phyloP scores from a whole-genome alignment of 2,888 invertebrate genomes.

The Sericinus montela region DNA sequence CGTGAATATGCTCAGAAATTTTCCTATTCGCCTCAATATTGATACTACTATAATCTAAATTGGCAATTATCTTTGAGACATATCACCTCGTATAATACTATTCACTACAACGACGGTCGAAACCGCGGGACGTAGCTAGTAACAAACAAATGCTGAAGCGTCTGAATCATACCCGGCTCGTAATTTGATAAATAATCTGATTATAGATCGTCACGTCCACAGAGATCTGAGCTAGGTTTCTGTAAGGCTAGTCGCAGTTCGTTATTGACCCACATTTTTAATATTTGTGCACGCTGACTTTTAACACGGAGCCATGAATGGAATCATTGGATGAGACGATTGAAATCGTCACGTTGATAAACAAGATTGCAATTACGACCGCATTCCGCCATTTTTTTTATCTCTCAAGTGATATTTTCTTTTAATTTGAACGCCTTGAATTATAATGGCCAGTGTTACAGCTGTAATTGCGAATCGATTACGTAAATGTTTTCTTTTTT shows the following conservation, averaged over 20 bases:
- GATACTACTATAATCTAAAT: too few relatives aligned
- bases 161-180: neutral
- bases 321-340: neutral
- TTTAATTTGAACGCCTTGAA: neutral
- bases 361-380: neutral
- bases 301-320: neutral
- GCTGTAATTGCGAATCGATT: neutral
- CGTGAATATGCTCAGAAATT: too few relatives aligned
- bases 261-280: constrained; percentile 6
- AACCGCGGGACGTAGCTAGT: too few relatives aligned
- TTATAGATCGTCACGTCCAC: neutral
- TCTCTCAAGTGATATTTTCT: neutral
- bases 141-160: too few relatives aligned
- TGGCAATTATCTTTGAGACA: too few relatives aligned
- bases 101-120: too few relatives aligned
- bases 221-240: neutral
- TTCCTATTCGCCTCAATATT: too few relatives aligned
- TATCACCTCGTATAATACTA: too few relatives aligned
- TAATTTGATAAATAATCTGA: neutral
- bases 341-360: neutral
- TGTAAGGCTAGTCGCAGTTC: neutral
- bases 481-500: too few relatives aligned
- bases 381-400: neutral
- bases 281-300: neutral
- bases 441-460: neutral